A percentile compares a stretch with the other conserved stretches of the same genome.
phyloP scores from a whole-genome alignment of 2,888 invertebrate genomes.

The Clitarchus hookeri region DNA sequence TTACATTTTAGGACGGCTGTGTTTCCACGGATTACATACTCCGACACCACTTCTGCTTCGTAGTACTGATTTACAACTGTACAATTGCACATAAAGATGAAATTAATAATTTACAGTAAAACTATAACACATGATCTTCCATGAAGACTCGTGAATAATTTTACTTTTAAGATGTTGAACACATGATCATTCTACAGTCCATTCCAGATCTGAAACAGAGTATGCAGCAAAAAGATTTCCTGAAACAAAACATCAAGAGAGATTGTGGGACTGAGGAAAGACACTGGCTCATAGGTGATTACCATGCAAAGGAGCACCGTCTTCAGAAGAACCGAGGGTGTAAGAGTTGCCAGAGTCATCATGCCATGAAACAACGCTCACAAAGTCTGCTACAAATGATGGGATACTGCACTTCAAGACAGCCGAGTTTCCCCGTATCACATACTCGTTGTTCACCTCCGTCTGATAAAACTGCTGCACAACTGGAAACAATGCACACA shows the following conservation, averaged over 20 bases:
- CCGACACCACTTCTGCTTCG: slow-evolving; percentile 87
- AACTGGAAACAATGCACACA: slow-evolving; percentile 60
- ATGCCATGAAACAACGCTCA: slow-evolving; percentile 83
- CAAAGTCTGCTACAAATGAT: slow-evolving; percentile 88
- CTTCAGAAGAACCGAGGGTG: slow-evolving; percentile 50
- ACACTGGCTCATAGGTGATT: slow-evolving; percentile 32
- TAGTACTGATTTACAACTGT: slow-evolving; percentile 88
- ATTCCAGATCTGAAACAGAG: slow-evolving; percentile 3
- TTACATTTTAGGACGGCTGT: slow-evolving; percentile 87
- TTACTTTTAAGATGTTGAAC: not conserved
- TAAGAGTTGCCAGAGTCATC: slow-evolving; percentile 56
- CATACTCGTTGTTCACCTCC: slow-evolving; percentile 88
- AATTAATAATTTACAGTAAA: not conserved
- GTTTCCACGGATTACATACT: slow-evolving; percentile 87
- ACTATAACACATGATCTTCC: not conserved
- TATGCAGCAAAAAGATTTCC: not conserved
- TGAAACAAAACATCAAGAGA: not conserved
- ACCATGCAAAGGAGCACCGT: slow-evolving; percentile 44
- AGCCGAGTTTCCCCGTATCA: slow-evolving; percentile 85
- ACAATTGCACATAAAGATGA: slow-evolving; percentile 35
- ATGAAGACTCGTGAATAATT: too few species aligned
- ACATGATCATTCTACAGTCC: not conserved
- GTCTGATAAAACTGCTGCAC: slow-evolving; percentile 88
- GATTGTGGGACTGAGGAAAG: slow-evolving; percentile 4
- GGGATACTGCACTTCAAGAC: slow-evolving; percentile 89